Evolutionary conservation across 92 coral and sea anemone species (phyloP).

Genomic region (Heteractis magnifica): DNA sequence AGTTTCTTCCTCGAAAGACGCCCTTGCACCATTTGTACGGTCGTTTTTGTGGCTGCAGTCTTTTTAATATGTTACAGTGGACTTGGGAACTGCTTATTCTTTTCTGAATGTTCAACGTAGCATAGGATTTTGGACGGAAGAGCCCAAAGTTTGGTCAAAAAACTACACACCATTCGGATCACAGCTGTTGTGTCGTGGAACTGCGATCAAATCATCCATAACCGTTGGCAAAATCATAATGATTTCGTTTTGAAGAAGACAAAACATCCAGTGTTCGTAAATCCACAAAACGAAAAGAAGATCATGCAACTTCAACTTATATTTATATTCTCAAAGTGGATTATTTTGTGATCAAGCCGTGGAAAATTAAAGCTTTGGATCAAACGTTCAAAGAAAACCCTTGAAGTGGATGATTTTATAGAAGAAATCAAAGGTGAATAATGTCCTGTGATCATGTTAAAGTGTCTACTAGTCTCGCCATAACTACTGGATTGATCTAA

Average conservation of each 20-base stretch:
- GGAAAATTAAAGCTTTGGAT: too few species aligned
- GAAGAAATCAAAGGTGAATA: too few species aligned
- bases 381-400: too few species aligned
- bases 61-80: constrained; percentile 98
- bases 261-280: background rate
- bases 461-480: too few species aligned
- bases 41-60: constrained; percentile 94
- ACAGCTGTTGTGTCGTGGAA: background rate
- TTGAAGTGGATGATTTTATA: too few species aligned
- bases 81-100: constrained; percentile 96
- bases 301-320: background rate
- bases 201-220: background rate
- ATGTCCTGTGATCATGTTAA: too few species aligned
- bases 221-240: background rate
- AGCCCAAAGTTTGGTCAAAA: background rate
- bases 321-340: background rate
- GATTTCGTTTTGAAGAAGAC: background rate
- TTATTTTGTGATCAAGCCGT: too few species aligned
- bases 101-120: constrained; percentile 83
- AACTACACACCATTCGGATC: background rate
- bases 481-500: too few species aligned
- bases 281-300: background rate
- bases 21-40: constrained; percentile 98
- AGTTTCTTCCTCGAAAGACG: constrained; percentile 99
- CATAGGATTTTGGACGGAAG: constrained; percentile 13